These are phyloP conservation scores for Australoheros facetus DNA, from an alignment of 2,797 vertebrate species.

Conservation along the genomic window DNA sequence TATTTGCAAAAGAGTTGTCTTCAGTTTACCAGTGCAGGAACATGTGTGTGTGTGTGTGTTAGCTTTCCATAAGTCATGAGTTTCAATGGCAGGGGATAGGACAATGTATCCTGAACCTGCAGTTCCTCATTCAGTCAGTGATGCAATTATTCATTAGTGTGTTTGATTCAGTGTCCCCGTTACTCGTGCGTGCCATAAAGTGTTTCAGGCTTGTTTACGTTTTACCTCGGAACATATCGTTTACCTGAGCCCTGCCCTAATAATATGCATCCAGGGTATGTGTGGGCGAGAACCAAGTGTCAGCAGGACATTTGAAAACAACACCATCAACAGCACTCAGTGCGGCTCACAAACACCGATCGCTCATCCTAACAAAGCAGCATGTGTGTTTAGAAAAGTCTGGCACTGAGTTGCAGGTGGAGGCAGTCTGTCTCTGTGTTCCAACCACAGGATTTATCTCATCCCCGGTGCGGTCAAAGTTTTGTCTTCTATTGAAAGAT, in stretches of 20 bases:
- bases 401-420: slow-evolving; percentile 50
- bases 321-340: slow-evolving; percentile 76
- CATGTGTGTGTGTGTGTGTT: neutral
- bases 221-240: slow-evolving; percentile 76
- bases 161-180: slow-evolving; percentile 65
- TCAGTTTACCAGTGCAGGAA: neutral
- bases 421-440: slow-evolving; percentile 26
- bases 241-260: slow-evolving; percentile 78
- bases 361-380: slow-evolving; percentile 52
- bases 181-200: slow-evolving; percentile 63
- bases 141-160: slow-evolving; percentile 77
- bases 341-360: slow-evolving; percentile 58
- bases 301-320: slow-evolving; percentile 79
- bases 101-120: slow-evolving; percentile 24
- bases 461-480: slow-evolving; percentile 19
- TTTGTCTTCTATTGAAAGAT: slow-evolving; percentile 33
- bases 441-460: slow-evolving; percentile 29
- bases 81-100: slow-evolving; percentile 39
- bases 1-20: neutral
- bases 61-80: slow-evolving; percentile 33
- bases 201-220: slow-evolving; percentile 78
- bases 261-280: slow-evolving; percentile 73
- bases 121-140: slow-evolving; percentile 47
- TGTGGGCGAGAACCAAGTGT: slow-evolving; percentile 57
- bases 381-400: slow-evolving; percentile 52